These are phyloP conservation scores for Polydrusus tereticollis DNA, from an alignment of 2,888 invertebrate species.

Conservation along the genomic window DNA sequence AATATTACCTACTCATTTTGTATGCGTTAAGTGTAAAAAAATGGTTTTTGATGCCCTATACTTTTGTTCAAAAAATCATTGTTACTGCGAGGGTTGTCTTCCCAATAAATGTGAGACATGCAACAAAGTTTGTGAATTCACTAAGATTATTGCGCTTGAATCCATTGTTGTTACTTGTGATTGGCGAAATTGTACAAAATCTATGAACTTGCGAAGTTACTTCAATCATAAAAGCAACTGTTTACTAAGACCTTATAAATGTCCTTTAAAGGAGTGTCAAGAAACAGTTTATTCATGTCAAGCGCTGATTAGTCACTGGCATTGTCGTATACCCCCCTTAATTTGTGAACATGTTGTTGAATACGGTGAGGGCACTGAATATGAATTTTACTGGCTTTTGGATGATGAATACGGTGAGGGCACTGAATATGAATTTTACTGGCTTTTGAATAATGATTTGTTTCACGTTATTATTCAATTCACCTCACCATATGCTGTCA, in stretches of 20 bases:
- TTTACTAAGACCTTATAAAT: neutral
- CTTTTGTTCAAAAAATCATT: neutral
- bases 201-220: neutral
- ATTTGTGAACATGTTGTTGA: neutral
- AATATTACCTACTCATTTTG: neutral
- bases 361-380: neutral
- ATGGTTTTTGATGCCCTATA: neutral
- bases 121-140: neutral
- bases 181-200: neutral
- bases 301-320: neutral
- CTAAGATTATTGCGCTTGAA: neutral
- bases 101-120: neutral
- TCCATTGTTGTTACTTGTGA: neutral
- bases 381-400: conserved; percentile 8
- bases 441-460: neutral
- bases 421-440: neutral
- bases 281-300: neutral
- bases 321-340: neutral
- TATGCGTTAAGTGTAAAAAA: neutral
- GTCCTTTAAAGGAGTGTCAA: neutral
- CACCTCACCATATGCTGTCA: neutral
- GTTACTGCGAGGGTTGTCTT: neutral
- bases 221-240: neutral
- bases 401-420: neutral
- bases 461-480: neutral